Evolutionary conservation across 2,113 vertebrate species (phyloP).

Genomic region (Pogona vitticeps): DNA sequence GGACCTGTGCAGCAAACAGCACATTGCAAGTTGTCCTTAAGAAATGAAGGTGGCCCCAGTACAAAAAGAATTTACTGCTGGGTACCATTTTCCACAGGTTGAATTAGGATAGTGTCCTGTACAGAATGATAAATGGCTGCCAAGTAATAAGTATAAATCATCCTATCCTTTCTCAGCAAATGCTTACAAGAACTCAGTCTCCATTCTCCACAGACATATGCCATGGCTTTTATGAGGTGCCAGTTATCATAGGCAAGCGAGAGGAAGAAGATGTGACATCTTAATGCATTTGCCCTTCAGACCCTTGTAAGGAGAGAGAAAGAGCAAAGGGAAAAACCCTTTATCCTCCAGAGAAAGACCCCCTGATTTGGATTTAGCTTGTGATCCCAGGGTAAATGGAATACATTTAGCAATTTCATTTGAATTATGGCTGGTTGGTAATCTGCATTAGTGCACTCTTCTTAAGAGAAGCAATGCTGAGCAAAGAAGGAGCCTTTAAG

Average conservation of each 20-base stretch:
- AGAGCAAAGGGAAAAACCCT: constrained; percentile 8
- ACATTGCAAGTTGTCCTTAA: neutral
- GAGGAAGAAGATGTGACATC: constrained; percentile 2
- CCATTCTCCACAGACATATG: neutral
- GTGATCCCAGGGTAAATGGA: constrained; percentile 24
- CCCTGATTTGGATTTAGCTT: constrained; percentile 6
- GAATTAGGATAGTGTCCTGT: neutral
- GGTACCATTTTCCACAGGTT: neutral
- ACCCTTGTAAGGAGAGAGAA: neutral
- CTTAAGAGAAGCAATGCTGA: neutral
- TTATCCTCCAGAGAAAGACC: neutral
- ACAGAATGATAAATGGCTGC: neutral
- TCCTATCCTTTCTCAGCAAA: constrained; percentile 9
- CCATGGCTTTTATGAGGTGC: constrained; percentile 3
- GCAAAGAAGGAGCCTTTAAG: constrained; percentile 16
- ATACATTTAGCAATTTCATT: neutral
- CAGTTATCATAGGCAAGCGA: constrained; percentile 12
- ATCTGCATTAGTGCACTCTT: neutral
- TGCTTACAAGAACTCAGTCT: constrained; percentile 14
- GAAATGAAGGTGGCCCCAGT: too few relatives aligned
- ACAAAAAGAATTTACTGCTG: neutral
- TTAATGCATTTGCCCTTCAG: constrained; percentile 34
- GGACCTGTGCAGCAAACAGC: neutral
- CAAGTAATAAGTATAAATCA: neutral
- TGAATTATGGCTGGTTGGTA: neutral